These are phyloP conservation scores for Gymnothorax javanicus DNA, from an alignment of 2,797 vertebrate genomes.

Conservation along the genomic window DNA sequence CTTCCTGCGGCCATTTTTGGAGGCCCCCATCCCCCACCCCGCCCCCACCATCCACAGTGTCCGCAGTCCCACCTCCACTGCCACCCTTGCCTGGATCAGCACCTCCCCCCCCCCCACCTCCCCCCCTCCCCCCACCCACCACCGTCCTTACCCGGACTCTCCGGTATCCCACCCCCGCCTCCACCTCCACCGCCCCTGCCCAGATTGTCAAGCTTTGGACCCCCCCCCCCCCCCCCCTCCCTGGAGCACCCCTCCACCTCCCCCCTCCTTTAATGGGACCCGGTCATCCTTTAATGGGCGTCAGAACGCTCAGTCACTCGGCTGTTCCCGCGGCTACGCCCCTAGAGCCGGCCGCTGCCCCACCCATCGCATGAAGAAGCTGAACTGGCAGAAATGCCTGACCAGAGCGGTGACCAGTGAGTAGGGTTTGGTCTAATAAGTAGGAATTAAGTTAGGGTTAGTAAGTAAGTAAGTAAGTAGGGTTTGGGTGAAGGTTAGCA, in stretches of 20 bases:
- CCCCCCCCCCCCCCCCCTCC: constrained; percentile 30
- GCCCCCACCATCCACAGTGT: too few species aligned
- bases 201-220: too few species aligned
- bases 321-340: constrained; percentile 48
- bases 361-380: constrained; percentile 92
- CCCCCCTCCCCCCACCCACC: constrained; percentile 28
- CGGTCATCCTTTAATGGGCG: constrained; percentile 71
- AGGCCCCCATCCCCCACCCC: constrained; percentile 10
- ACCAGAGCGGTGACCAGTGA: constrained; percentile 80
- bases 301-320: constrained; percentile 67
- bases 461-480: too few species aligned
- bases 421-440: constrained; percentile 30
- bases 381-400: constrained; percentile 97
- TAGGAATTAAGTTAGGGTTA: too few species aligned
- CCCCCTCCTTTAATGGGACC: constrained; percentile 65
- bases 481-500: too few species aligned
- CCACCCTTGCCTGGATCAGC: constrained; percentile 43
- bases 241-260: constrained; percentile 67
- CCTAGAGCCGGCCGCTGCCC: constrained; percentile 72
- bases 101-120: constrained; percentile 35
- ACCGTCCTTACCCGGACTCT: constrained; percentile 38
- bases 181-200: too few species aligned
- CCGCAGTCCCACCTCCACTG: constrained; percentile 28
- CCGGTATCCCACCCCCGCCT: too few species aligned
- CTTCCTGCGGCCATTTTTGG: background rate